Base-by-base conservation (phyloP, 2,113 vertebrate species). In the Trichomycterus rosablanca region DNA sequence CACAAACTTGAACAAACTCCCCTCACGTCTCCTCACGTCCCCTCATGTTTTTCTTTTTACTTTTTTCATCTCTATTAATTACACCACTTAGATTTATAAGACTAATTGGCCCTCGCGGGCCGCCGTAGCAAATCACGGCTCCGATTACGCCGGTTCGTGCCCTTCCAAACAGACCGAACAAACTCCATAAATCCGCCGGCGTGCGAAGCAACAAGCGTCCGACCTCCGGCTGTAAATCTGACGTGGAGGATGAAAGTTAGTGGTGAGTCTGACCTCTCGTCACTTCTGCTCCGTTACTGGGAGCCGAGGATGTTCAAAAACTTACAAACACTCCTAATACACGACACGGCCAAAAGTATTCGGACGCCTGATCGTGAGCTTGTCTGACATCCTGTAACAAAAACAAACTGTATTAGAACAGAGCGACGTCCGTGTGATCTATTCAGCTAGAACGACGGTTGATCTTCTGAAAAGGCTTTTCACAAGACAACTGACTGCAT, bases 141-240 rank as follows among this genome's bases (percentile, higher is more conserved):
- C 71, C 78, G 74, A 79, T 81, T 78, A 79, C 75, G 64, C 68
- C 72, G 74, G 59, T 35, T 10, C 45, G 10, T 19, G 59, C 66
- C 64, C 67, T 63, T 75, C 67, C 63, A 71, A 57, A 70, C 61
- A 69, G 43, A 72, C 66, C 59, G 54, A 46, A 22, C 74, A 72
- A 59, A 70, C 63, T 76, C 71, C 52, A 82, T 84, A 81, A 84
- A 81, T 84, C 72, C 55, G 20, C 11, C 2, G 12, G 24, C 20
- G 48, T 51, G 30, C 62, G 68, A 73, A 72, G 67, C 63, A 75
- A 78, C 70, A 66, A 72, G 62, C 7, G 57, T 74, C 35, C 59
- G 68, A 75, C 67, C 77, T 55, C 24, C n/a, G 56, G 70, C 68
- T 70, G 77, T 85, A 82, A 81, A 83, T 81, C 75, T 76, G 66